These are phyloP conservation scores for Raillietiella orientalis DNA, from an alignment of 2,888 invertebrate species.

Conservation along the genomic window DNA sequence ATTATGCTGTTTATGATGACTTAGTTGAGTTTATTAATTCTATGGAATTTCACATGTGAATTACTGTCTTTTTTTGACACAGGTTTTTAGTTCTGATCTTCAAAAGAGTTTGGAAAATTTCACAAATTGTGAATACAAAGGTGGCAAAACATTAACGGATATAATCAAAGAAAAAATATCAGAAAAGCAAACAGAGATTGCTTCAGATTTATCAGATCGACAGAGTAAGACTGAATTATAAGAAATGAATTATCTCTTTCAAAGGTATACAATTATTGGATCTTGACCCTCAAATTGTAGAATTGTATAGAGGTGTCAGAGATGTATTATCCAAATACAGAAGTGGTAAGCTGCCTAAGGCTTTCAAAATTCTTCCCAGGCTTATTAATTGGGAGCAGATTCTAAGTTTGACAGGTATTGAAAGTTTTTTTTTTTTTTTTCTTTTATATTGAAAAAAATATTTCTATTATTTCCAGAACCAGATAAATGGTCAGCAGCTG, in stretches of 20 bases:
- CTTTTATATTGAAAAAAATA: conserved; percentile 4
- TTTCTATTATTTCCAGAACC: conserved; percentile 26
- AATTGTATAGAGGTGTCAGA: conserved; percentile 67
- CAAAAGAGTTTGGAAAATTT: conserved; percentile 58
- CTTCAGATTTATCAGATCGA: conserved; percentile 48
- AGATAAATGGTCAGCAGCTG: conserved; percentile 85
- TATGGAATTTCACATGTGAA: background rate
- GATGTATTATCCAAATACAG: conserved; percentile 54
- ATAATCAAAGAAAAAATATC: conserved; percentile 71
- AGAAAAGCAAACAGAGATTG: conserved; percentile 65
- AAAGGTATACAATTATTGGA: conserved; percentile 31
- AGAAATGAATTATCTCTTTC: conserved; percentile 3
- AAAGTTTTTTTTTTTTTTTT: background rate
- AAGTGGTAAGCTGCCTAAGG: conserved; percentile 87
- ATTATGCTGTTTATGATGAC: background rate
- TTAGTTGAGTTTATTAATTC: background rate
- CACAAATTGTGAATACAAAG: conserved; percentile 25
- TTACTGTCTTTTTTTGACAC: conserved; percentile 5
- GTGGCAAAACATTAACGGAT: conserved; percentile 45
- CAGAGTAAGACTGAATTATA: conserved; percentile 13
- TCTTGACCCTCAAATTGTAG: conserved; percentile 18
- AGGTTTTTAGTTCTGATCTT: conserved; percentile 55
- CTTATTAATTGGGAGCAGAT: conserved; percentile 82
- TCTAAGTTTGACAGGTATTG: conserved; percentile 29
- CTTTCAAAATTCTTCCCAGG: conserved; percentile 82